A percentile compares a stretch with the other conserved stretches of the same genome.
phyloP scores from a whole-genome alignment of 2,797 vertebrate genomes.

The Eutrigla gurnardus region DNA sequence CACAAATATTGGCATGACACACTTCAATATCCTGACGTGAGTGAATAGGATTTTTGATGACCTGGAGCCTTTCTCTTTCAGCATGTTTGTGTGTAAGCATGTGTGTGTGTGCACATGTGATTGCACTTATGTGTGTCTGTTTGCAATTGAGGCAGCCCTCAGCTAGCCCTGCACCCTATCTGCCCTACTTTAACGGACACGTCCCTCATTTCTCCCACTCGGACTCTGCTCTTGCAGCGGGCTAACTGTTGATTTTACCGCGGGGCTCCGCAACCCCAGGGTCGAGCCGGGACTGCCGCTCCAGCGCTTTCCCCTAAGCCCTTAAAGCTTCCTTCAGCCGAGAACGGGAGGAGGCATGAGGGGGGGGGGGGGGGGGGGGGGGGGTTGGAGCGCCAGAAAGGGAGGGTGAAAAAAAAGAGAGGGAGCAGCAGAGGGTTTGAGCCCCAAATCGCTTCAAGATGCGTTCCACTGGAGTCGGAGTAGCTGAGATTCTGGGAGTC shows the following conservation, averaged over 20 bases:
- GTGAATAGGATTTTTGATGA: constrained; percentile 74
- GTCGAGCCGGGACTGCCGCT: constrained; percentile 71
- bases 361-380: not conserved
- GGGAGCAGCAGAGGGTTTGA: constrained; percentile 62
- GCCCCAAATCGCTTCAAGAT: constrained; percentile 83
- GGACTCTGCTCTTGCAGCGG: constrained; percentile 29
- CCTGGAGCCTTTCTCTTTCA: constrained; percentile 52
- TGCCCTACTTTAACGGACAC: constrained; percentile 59
- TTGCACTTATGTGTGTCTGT: constrained; percentile 51
- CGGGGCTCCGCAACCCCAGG: constrained; percentile 70
- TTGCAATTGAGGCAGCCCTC: constrained; percentile 54
- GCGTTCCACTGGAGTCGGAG: constrained; percentile 68
- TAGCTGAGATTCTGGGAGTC: constrained; percentile 63
- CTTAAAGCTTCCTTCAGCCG: constrained; percentile 70
- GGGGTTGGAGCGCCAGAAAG: constrained; percentile 6
- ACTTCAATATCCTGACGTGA: constrained; percentile 77
- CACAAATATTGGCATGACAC: constrained; percentile 77
- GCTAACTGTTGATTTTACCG: constrained; percentile 81
- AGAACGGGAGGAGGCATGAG: constrained; percentile 37
- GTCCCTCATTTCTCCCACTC: constrained; percentile 23
- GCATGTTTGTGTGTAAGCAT: constrained; percentile 28
- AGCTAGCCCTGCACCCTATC: constrained; percentile 44
- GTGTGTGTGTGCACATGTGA: constrained; percentile 17
- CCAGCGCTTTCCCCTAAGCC: constrained; percentile 73
- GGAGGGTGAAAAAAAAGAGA: constrained; percentile 2